Percentiles rank a stretch among this genome's conserved stretches.
These are phyloP conservation scores for Teleogryllus oceanicus DNA, from an alignment of 2,888 invertebrate species.

Conservation along the genomic window DNA sequence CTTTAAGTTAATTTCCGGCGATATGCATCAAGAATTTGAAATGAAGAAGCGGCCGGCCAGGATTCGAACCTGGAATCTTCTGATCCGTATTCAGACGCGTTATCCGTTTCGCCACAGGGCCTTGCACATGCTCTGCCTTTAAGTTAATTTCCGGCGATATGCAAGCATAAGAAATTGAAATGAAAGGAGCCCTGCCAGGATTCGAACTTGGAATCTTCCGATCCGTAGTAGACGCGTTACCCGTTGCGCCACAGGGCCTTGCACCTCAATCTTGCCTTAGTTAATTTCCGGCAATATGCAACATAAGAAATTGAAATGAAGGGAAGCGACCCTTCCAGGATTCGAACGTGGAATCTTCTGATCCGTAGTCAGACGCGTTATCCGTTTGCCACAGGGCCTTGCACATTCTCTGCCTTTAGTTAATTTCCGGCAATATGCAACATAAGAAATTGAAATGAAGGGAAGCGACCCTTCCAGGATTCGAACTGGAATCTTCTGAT, in stretches of 20 bases:
- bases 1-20: no score
- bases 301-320: no score
- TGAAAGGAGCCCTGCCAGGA: no score
- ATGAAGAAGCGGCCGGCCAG: neutral
- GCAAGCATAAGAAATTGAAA: no score
- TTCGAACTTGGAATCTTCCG: neutral
- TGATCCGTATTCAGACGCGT: neutral
- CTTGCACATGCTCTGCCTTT: no score
- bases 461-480: neutral
- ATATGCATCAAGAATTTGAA: no score
- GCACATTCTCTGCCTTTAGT: no score
- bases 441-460: neutral
- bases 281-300: no score
- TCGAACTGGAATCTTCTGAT: neutral
- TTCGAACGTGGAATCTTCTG: neutral
- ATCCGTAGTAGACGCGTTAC: neutral
- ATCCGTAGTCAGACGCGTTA: neutral
- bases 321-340: neutral
- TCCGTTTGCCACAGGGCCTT: neutral
- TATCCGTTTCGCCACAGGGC: neutral
- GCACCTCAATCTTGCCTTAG: fast-evolving
- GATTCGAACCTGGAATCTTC: neutral
- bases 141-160: no score
- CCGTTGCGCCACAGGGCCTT: neutral
- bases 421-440: no score